Evolutionary conservation across 2,888 invertebrate species (phyloP).

Genomic region (Tenthredo distinguenda): DNA sequence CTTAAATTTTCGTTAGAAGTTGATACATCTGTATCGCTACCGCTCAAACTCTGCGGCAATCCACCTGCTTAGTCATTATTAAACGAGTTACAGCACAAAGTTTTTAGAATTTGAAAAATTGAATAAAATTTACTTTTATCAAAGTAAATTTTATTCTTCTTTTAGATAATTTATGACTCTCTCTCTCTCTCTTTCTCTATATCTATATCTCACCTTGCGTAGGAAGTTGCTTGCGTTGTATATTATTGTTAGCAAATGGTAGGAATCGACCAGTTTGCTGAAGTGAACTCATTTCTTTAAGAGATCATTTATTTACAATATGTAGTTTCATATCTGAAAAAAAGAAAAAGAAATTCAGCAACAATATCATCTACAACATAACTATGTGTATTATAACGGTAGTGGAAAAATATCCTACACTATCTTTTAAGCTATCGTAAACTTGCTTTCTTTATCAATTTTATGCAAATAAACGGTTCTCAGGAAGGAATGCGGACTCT

Average conservation of each 20-base stretch:
- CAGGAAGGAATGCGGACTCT: neutral
- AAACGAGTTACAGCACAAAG: neutral
- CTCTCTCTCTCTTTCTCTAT: too few species aligned
- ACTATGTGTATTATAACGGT: neutral
- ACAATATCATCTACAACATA: neutral
- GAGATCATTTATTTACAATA: slow-evolving; percentile 65
- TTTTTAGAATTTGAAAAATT: neutral
- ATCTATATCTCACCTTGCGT: slow-evolving; percentile 71
- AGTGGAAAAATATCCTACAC: neutral
- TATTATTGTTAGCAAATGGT: slow-evolving; percentile 81
- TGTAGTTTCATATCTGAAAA: slow-evolving; percentile 76
- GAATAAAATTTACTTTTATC: neutral
- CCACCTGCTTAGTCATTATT: slow-evolving; percentile 76
- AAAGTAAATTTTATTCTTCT: neutral
- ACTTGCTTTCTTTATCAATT: slow-evolving; percentile 2
- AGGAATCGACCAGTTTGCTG: slow-evolving; percentile 83
- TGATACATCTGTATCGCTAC: slow-evolving; percentile 94
- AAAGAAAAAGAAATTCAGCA: slow-evolving; percentile 60
- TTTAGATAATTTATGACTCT: neutral
- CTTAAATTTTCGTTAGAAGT: slow-evolving; percentile 95
- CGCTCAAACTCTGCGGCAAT: slow-evolving; percentile 88
- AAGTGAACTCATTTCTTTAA: slow-evolving; percentile 82
- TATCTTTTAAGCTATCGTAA: neutral
- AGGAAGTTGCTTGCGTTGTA: slow-evolving; percentile 82
- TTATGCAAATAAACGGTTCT: slow-evolving; percentile 1